Percentiles rank a stretch among this genome's conserved stretches.
These are phyloP conservation scores for Rhabdophis nuchalis DNA, from an alignment of 2,797 vertebrate species.

Conservation along the genomic window DNA sequence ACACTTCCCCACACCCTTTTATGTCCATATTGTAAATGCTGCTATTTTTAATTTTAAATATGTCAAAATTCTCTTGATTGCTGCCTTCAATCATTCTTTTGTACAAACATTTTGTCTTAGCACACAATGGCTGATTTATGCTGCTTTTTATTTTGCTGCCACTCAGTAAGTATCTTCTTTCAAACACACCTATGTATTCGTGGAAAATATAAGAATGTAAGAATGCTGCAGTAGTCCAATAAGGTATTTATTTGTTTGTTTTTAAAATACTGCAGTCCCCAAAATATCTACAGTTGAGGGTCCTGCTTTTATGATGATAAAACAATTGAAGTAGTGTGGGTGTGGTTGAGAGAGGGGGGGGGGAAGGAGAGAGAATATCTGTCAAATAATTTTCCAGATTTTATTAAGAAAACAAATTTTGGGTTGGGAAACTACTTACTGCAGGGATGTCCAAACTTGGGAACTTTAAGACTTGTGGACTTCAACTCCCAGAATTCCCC, in stretches of 20 bases:
- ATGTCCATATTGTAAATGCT: slow-evolving; percentile 38
- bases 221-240: neutral
- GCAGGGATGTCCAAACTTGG: no score
- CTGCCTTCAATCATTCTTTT: slow-evolving; percentile 33
- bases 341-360: neutral
- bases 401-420: neutral
- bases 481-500: no score
- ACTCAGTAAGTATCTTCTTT: neutral
- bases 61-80: slow-evolving; percentile 37
- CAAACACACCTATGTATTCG: slow-evolving; percentile 6
- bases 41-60: slow-evolving; percentile 45
- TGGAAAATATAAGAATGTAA: neutral
- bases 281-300: neutral
- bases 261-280: slow-evolving; percentile 21
- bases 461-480: no score
- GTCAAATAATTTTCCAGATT: neutral
- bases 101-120: slow-evolving; percentile 17
- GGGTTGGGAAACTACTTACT: neutral
- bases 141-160: neutral
- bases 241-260: neutral
- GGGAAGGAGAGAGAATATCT: neutral
- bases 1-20: slow-evolving; percentile 37
- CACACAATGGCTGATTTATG: slow-evolving; percentile 23
- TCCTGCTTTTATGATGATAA: neutral
- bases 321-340: neutral